phyloP scores from a whole-genome alignment of 2,113 vertebrate species.

The Seriola dumerili region DNA sequence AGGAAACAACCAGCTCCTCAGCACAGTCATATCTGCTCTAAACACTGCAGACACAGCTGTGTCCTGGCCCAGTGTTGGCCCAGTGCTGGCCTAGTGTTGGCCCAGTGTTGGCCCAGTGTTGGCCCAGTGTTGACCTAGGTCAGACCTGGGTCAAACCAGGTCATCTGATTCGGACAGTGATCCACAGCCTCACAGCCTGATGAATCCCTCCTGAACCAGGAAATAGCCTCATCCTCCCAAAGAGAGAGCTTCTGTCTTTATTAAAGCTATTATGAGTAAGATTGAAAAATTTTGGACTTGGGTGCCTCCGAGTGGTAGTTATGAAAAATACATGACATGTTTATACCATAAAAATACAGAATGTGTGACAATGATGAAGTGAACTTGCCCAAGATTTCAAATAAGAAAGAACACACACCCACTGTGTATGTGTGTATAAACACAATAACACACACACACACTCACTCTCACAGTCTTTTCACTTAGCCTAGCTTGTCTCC shows the following conservation, averaged over 20 bases:
- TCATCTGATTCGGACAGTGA: conserved; percentile 4
- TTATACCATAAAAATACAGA: not conserved
- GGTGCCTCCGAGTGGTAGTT: not conserved
- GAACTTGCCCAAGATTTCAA: not conserved
- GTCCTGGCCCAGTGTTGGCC: too few relatives aligned
- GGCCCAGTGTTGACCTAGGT: conserved; percentile 1
- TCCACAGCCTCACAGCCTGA: conserved; percentile 2
- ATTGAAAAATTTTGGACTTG: not conserved
- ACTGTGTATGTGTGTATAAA: not conserved
- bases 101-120: not conserved
- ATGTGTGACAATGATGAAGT: not conserved
- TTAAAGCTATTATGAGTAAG: too few relatives aligned
- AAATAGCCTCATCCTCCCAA: not conserved
- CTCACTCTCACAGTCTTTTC: conserved; percentile 21
- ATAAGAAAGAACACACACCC: not conserved
- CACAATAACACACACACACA: conserved; percentile 2
- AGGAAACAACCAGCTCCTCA: not conserved
- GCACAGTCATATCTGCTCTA: too few relatives aligned
- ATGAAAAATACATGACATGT: not conserved
- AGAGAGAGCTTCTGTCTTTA: not conserved
- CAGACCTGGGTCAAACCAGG: conserved; percentile 4
- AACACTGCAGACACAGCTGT: too few relatives aligned
- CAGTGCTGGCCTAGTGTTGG: too few relatives aligned
- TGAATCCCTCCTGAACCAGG: not conserved
- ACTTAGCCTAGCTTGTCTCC: conserved; percentile 21